Base-by-base conservation (phyloP, 2,797 vertebrate species). In the Botia almorhae region DNA sequence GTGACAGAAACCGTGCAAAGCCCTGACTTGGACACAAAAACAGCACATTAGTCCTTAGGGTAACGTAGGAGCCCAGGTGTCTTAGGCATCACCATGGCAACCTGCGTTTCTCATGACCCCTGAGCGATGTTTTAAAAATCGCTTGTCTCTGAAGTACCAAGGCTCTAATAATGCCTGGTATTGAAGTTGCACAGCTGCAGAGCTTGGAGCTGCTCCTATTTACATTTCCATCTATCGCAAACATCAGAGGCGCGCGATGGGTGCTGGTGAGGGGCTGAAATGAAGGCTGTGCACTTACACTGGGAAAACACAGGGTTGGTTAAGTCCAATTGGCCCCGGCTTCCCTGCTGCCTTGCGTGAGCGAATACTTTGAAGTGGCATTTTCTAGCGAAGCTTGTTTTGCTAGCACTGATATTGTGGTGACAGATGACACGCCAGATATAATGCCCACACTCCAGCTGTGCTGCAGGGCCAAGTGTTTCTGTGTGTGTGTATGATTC, bases 341-440 rank as follows among this genome's bases (percentile, higher is more conserved):
- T 81, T 73, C 61, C 55, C 81, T 81, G 82, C 63, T n/a, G 67
- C 71, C 74, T 84, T 84, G 69, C 82, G 76, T 80, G 83, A 87
- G 63, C 26, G 17, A 14, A 67, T 70, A 29, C 65, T 76, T 82
- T 85, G 75, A 79, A 81, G 69, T 79, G 76, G 60, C 48, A 63
- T 69, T 82, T 81, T 83, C 33, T 60, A 53, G 17, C 2, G n/a
- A 48, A 43, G 29, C 69, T 81, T 74, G 50, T 78, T 81, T 81
- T 64, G 70, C 80, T 78, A 33, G 63, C 12, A 43, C 23, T 74
- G 79, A 69, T 85, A 84, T 81, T 21, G 69, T 83, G 84, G 90
- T 83, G 90, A 89, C 81, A 82, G 87, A 90, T 82, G 86, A 85
- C 71, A 83, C 90, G 90, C 89, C 89, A 90, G 89, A 90, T 82